Evolutionary conservation across 2,113 vertebrate species (phyloP).

Genomic region (Gadus macrocephalus): DNA sequence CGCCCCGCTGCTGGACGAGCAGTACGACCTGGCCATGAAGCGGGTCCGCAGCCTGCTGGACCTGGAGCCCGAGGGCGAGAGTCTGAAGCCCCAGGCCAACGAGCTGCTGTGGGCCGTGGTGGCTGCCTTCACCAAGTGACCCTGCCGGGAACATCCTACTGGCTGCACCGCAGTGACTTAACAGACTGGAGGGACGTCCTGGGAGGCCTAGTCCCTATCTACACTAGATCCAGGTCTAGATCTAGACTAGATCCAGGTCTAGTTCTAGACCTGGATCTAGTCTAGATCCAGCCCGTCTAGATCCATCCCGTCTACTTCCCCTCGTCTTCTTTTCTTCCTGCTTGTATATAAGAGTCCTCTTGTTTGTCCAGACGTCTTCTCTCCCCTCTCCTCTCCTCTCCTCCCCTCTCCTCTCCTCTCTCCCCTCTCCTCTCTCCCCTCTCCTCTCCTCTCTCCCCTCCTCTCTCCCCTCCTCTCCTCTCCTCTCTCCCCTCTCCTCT

Average conservation of each 20-base stretch:
- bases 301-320: constrained; percentile 1
- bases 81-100: constrained; percentile 83
- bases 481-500: too few relatives aligned
- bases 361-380: background rate
- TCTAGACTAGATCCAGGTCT: too few relatives aligned
- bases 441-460: too few relatives aligned
- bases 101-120: constrained; percentile 95
- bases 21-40: constrained; percentile 95
- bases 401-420: too few relatives aligned
- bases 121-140: constrained; percentile 93
- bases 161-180: constrained; percentile 18
- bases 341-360: constrained; percentile 39
- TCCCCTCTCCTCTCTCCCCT: too few relatives aligned
- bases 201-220: constrained; percentile 1
- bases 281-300: too few relatives aligned
- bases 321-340: constrained; percentile 7
- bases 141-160: background rate
- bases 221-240: too few relatives aligned
- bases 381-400: too few relatives aligned
- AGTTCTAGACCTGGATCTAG: too few relatives aligned
- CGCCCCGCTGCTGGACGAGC: constrained; percentile 89
- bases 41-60: constrained; percentile 92
- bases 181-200: constrained; percentile 20
- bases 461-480: too few relatives aligned
- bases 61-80: constrained; percentile 91